Conservation (phyloP, 2,888 invertebrate species). For the Agrenia bidenticulata region DNA sequence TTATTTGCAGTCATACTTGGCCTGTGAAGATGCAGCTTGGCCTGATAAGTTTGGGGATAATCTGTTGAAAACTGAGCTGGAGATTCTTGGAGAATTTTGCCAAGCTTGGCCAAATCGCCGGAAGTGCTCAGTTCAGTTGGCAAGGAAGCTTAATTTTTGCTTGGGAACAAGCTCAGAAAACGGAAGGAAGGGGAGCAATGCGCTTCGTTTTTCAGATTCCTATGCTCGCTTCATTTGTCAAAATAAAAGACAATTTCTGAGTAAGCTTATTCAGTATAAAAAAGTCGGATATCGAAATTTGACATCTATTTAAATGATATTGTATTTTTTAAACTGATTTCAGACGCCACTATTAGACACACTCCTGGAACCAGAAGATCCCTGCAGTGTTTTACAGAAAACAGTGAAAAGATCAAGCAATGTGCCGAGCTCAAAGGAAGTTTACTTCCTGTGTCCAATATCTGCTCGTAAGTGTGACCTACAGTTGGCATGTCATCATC, state of each 20-base stretch:
- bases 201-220: conserved; percentile 29
- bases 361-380: background rate
- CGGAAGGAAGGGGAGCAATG: conserved; percentile 33
- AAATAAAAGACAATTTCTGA: conserved; percentile 27
- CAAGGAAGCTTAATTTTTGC: conserved; percentile 31
- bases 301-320: too few relatives aligned
- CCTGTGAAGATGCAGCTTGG: conserved; percentile 27
- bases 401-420: conserved; percentile 1
- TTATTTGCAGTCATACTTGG: conserved; percentile 27
- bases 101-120: conserved; percentile 25
- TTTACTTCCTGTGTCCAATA: too few relatives aligned
- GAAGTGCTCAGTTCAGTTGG: conserved; percentile 31
- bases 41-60: conserved; percentile 18
- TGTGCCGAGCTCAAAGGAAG: conserved; percentile 13
- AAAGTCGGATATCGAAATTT: too few relatives aligned
- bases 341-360: background rate
- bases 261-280: too few relatives aligned
- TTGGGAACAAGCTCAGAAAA: conserved; percentile 24
- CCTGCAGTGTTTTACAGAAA: conserved; percentile 21
- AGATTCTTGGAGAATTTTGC: conserved; percentile 28
- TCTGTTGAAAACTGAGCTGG: conserved; percentile 1
- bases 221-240: conserved; percentile 31
- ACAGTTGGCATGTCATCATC: too few relatives aligned
- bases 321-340: background rate
- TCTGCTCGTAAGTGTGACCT: too few relatives aligned